A percentile compares a stretch with the other conserved stretches of the same genome.
Conservation (phyloP, 1,140 invertebrate genomes). For the Penaeus vannamei region DNA sequence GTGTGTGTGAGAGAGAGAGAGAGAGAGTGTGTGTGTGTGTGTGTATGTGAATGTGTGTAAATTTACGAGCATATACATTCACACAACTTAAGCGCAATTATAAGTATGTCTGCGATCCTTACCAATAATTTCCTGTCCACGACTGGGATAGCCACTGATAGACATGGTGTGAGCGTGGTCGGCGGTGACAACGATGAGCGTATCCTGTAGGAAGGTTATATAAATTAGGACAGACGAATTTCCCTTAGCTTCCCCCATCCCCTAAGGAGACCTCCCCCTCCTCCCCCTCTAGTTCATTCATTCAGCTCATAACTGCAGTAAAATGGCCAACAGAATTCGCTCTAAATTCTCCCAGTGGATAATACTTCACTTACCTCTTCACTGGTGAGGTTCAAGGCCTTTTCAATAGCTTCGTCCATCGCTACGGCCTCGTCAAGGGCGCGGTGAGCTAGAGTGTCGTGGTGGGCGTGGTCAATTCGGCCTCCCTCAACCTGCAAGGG, state of each 20-base stretch:
- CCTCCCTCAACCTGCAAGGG: constrained; percentile 40
- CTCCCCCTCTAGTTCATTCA: no score
- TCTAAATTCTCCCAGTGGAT: no score
- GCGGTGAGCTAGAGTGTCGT: constrained; percentile 83
- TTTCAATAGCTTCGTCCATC: constrained; percentile 75
- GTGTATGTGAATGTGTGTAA: no score
- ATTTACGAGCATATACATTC: no score
- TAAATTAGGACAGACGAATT: constrained; percentile 53
- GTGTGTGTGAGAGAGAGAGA: no score
- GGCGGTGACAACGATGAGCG: constrained; percentile 79
- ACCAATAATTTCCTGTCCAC: constrained; percentile 78
- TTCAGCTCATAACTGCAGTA: no score
- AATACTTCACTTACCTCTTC: constrained; percentile 64
- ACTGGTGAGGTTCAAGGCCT: constrained; percentile 76
- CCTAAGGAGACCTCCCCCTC: no score
- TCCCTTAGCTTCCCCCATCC: no score
- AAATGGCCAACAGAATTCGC: no score
- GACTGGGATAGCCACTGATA: constrained; percentile 81
- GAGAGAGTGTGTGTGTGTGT: no score
- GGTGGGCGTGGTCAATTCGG: constrained; percentile 88
- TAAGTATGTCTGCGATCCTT: not conserved
- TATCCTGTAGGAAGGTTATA: constrained; percentile 79
- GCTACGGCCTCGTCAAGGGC: constrained; percentile 85
- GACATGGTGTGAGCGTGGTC: constrained; percentile 83
- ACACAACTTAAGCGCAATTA: no score